phyloP scores from a whole-genome alignment of 1,140 invertebrate genomes.

The Thaumetopoea pityocampa region DNA sequence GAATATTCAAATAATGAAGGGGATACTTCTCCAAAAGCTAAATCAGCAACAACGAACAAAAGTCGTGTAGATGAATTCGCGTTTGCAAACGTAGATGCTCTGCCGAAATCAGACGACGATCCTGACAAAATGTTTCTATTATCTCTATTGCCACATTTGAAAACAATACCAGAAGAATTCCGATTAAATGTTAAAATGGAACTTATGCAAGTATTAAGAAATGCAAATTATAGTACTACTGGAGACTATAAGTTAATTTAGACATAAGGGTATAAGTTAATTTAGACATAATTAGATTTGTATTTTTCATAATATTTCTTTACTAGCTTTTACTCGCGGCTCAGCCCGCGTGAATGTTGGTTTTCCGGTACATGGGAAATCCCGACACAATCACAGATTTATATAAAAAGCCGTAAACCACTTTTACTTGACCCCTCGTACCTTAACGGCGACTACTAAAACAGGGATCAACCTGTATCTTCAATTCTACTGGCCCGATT shows the following conservation, averaged over 20 bases:
- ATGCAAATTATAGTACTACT: constrained; percentile 37
- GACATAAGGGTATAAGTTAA: too few species aligned
- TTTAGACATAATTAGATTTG: too few species aligned
- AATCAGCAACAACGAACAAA: constrained; percentile 21
- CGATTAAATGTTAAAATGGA: constrained; percentile 62
- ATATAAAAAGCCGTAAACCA: too few species aligned
- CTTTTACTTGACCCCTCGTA: too few species aligned
- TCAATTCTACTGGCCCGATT: too few species aligned
- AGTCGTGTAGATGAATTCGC: constrained; percentile 41
- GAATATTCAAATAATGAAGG: constrained; percentile 18
- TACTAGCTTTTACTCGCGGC: too few species aligned
- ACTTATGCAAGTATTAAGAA: constrained; percentile 59
- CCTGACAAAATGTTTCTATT: constrained; percentile 58
- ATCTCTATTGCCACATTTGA: constrained; percentile 57
- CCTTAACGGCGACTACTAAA: too few species aligned
- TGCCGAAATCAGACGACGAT: constrained; percentile 40
- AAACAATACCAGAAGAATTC: constrained; percentile 51
- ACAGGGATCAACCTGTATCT: too few species aligned
- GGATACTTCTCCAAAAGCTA: constrained; percentile 2
- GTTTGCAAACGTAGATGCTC: constrained; percentile 52
- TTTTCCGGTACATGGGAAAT: too few species aligned
- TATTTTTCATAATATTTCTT: too few species aligned
- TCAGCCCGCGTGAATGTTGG: too few species aligned
- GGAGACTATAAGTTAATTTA: constrained; percentile 39
- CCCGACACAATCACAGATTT: too few species aligned